Conservation (phyloP, 92 coral and sea anemone genomes). For the Porites evermanni region DNA sequence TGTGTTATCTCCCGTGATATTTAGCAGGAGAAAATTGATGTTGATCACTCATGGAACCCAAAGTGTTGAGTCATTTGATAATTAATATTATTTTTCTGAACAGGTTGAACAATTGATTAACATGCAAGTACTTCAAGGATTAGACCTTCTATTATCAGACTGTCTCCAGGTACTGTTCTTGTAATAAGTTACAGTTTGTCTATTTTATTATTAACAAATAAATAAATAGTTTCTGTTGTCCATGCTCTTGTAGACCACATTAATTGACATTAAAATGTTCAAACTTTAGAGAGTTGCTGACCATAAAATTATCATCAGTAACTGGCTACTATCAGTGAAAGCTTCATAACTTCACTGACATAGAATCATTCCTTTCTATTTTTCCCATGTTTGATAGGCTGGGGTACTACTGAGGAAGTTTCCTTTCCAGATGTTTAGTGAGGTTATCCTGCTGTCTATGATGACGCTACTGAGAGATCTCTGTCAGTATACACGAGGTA, state of each 20-base stretch:
- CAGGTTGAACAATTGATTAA: constrained; percentile 79
- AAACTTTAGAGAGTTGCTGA: too few species aligned
- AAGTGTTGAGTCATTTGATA: not conserved
- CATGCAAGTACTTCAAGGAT: constrained; percentile 61
- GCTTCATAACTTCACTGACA: too few species aligned
- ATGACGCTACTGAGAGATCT: constrained; percentile 86
- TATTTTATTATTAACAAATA: too few species aligned
- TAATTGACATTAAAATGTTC: too few species aligned
- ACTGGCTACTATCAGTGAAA: too few species aligned
- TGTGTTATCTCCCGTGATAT: too few species aligned
- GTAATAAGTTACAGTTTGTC: not conserved
- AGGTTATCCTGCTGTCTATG: constrained; percentile 82
- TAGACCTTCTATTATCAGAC: constrained; percentile 72
- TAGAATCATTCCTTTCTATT: too few species aligned
- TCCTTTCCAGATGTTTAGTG: constrained; percentile 89
- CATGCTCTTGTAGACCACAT: too few species aligned
- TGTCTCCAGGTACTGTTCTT: constrained; percentile 67
- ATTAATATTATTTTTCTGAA: not conserved
- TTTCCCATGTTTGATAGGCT: constrained; percentile 34
- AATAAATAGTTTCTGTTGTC: too few species aligned
- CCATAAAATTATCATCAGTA: too few species aligned
- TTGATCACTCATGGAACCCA: not conserved
- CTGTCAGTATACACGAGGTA: constrained; percentile 94
- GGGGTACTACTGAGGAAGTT: constrained; percentile 72
- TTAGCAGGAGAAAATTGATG: too few species aligned